phyloP scores from a whole-genome alignment of 2,888 invertebrate species.

The Allolobophora icterica region DNA sequence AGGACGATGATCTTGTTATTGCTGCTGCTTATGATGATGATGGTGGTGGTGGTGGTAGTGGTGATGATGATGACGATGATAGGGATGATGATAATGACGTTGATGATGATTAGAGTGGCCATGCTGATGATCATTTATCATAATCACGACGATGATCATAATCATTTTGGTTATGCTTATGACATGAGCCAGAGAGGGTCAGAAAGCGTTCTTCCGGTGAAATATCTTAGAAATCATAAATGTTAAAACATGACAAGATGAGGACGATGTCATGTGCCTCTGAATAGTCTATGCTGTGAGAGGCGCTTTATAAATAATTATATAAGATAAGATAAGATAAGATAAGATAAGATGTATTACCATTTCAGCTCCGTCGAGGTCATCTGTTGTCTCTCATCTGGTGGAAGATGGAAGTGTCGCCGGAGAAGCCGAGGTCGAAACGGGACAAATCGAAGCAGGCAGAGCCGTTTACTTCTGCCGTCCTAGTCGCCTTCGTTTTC shows the following conservation, averaged over 20 bases:
- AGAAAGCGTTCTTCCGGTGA: no score
- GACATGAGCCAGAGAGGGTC: no score
- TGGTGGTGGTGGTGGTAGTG: constrained; percentile 22
- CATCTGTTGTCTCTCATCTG: not conserved
- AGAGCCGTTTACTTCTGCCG: not conserved
- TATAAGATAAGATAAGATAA: no score
- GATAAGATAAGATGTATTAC: not conserved
- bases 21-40: not conserved
- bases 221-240: no score
- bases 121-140: no score
- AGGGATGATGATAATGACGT: not conserved
- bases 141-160: no score
- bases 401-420: not conserved
- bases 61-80: not conserved
- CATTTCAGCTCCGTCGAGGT: not conserved
- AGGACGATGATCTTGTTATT: not conserved
- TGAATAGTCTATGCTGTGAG: no score
- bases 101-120: not conserved
- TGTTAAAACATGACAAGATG: not conserved
- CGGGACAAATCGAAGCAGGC: constrained; percentile 12
- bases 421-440: not conserved
- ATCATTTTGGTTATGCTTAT: no score
- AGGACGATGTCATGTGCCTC: no score
- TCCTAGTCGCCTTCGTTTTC: constrained; percentile 38
- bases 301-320: no score